A percentile compares a stretch with the other conserved stretches of the same genome.
These are phyloP conservation scores for Pedionomus torquatus DNA, from an alignment of 2,113 vertebrate species.

Conservation along the genomic window DNA sequence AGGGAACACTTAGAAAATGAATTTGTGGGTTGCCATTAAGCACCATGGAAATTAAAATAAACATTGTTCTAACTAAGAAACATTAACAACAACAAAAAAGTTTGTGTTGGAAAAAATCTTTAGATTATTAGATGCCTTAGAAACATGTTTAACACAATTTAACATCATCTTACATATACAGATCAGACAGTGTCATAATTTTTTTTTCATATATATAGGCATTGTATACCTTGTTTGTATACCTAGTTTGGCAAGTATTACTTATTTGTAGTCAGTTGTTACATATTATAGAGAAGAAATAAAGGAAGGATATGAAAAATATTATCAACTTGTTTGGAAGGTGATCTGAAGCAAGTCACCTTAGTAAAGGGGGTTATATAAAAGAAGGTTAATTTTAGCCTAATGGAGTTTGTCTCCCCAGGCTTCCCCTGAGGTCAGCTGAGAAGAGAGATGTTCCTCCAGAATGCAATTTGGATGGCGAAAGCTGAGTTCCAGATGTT, in stretches of 20 bases:
- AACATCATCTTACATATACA: background rate
- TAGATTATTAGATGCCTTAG: conserved; percentile 12
- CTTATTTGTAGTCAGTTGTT: background rate
- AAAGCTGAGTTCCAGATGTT: background rate
- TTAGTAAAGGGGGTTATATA: background rate
- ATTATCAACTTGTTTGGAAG: background rate
- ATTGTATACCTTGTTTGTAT: background rate
- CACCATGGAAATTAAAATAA: conserved; percentile 56
- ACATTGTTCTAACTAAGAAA: conserved; percentile 29
- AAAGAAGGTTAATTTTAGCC: background rate
- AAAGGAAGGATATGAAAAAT: background rate
- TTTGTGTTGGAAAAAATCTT: conserved; percentile 39
- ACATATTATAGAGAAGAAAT: background rate
- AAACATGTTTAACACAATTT: background rate
- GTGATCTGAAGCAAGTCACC: background rate
- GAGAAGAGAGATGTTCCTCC: background rate
- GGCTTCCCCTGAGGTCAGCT: background rate
- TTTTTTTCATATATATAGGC: too few species aligned
- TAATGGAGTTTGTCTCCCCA: background rate
- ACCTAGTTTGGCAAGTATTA: background rate
- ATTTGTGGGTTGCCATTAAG: conserved; percentile 19
- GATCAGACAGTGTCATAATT: background rate
- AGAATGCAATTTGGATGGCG: background rate
- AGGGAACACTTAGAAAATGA: background rate
- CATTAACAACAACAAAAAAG: background rate